Evolutionary conservation across 2,888 invertebrate genomes (phyloP).

Genomic region (Diadegma fenestrale): DNA sequence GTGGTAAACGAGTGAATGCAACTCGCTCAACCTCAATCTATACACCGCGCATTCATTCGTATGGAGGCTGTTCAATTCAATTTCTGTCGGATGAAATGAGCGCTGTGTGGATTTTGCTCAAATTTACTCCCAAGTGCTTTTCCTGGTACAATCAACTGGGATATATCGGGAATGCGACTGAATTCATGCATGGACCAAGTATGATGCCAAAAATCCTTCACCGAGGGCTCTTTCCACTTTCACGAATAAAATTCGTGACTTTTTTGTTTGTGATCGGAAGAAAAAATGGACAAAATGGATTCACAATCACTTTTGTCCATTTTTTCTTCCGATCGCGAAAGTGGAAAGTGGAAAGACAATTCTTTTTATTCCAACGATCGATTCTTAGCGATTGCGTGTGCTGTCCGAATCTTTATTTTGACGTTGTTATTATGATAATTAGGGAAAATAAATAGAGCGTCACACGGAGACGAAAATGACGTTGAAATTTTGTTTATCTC

Average conservation of each 20-base stretch:
- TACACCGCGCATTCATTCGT: slow-evolving; percentile 22
- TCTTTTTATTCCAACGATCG: background rate
- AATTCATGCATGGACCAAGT: too few species aligned
- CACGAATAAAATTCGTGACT: background rate
- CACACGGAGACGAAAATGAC: slow-evolving; percentile 11
- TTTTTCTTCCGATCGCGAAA: too few species aligned
- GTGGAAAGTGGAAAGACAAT: too few species aligned
- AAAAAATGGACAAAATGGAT: background rate
- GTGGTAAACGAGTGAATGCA: slow-evolving; percentile 35
- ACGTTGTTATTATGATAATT: background rate
- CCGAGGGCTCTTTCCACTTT: background rate
- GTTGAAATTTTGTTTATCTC: slow-evolving; percentile 10
- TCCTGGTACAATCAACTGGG: background rate
- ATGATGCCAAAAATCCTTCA: background rate
- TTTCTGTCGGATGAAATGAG: background rate
- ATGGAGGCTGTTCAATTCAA: slow-evolving; percentile 18
- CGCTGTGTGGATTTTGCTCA: background rate
- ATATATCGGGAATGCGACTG: background rate
- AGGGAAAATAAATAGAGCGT: slow-evolving; percentile 14
- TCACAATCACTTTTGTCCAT: too few species aligned
- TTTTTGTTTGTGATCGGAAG: background rate
- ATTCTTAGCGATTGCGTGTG: background rate
- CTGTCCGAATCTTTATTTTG: background rate
- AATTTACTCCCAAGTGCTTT: background rate
- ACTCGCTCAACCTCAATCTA: background rate